A percentile compares a stretch with the other conserved stretches of the same genome.
These are phyloP conservation scores for Montipora capitata DNA, from an alignment of 92 coral and sea anemone species.

Conservation along the genomic window DNA sequence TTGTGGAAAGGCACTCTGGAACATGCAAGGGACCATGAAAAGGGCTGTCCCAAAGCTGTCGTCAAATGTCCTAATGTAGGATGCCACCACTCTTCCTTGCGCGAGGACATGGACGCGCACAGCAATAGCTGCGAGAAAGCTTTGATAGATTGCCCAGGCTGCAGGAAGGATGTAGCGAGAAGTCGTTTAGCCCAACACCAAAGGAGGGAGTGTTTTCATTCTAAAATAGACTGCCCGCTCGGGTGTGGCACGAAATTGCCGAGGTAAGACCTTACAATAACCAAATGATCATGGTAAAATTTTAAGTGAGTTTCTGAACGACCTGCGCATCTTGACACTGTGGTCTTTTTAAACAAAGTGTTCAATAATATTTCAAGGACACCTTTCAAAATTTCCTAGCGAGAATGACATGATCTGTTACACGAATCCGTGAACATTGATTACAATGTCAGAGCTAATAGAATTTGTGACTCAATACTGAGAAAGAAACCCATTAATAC, in stretches of 20 bases:
- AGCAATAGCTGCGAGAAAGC: slow-evolving; percentile 22
- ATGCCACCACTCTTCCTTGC: slow-evolving; percentile 6
- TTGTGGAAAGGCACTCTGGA: slow-evolving; percentile 5
- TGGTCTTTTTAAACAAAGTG: not conserved
- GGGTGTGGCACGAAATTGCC: slow-evolving; percentile 14
- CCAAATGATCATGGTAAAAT: no score
- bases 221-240: slow-evolving; percentile 23
- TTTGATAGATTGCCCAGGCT: slow-evolving; percentile 5
- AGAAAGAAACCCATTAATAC: slow-evolving; percentile 2
- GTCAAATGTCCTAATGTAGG: not conserved
- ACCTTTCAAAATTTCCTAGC: not conserved
- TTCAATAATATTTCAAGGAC: not conserved
- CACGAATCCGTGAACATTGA: no score
- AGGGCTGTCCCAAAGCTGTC: slow-evolving; percentile 10
- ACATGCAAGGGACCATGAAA: not conserved
- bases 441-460: no score
- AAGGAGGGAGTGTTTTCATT: not conserved
- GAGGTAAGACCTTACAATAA: not conserved
- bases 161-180: not conserved
- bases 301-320: no score
- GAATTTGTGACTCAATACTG: no score
- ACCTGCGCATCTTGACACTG: no score
- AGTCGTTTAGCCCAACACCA: slow-evolving; percentile 11
- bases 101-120: slow-evolving; percentile 19
- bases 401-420: no score